Evolutionary conservation across 1,140 invertebrate species (phyloP).

Genomic region (Aphis gossypii): DNA sequence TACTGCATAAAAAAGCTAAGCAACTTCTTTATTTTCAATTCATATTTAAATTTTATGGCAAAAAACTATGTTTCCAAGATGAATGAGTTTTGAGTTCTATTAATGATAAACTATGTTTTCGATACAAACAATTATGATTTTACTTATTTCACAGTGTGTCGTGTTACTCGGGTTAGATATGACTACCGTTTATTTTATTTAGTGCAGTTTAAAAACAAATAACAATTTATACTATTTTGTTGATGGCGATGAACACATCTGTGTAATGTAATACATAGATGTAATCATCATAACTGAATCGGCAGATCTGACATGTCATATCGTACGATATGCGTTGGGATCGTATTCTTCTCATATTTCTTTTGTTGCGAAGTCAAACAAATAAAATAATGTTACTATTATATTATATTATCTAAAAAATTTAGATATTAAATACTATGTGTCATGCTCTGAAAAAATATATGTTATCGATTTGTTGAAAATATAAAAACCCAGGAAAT

Average conservation of each 20-base stretch:
- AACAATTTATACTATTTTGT: neutral
- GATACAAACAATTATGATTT: neutral
- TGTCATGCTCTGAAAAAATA: neutral
- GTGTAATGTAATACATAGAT: too few relatives aligned
- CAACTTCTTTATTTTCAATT: neutral
- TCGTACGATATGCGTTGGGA: neutral
- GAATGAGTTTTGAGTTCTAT: neutral
- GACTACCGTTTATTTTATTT: neutral
- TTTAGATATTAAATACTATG: neutral
- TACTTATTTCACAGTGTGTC: neutral
- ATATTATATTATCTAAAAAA: neutral
- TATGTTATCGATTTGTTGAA: neutral
- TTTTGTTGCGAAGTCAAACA: neutral
- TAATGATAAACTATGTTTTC: neutral
- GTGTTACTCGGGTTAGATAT: neutral
- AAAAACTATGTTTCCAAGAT: neutral
- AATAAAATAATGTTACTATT: neutral
- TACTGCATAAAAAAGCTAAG: neutral
- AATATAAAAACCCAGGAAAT: neutral
- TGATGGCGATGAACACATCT: too few relatives aligned
- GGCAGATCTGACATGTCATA: neutral
- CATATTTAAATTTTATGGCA: too few relatives aligned
- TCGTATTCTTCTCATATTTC: neutral
- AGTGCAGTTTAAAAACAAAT: neutral
- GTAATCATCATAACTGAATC: neutral